phyloP scores from a whole-genome alignment of 2,888 invertebrate genomes.

The Agriotes lineatus region DNA sequence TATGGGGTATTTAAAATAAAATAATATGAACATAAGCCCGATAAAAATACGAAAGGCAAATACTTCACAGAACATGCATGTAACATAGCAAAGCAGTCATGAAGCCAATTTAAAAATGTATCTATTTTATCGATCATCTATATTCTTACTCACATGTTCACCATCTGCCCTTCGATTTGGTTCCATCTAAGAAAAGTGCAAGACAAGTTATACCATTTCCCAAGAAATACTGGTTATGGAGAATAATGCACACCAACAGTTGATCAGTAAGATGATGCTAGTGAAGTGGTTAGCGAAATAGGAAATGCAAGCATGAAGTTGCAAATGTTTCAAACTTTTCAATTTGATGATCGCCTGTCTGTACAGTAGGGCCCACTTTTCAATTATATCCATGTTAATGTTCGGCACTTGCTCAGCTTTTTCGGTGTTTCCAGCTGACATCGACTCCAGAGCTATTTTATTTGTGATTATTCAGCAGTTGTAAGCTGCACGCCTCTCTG shows the following conservation, averaged over 20 bases:
- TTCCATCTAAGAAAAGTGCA: constrained; percentile 77
- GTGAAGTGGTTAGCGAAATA: neutral
- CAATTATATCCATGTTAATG: no score
- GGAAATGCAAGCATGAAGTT: constrained; percentile 18
- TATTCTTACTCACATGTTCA: constrained; percentile 80
- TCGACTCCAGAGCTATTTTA: no score
- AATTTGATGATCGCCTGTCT: no score
- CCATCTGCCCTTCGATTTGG: constrained; percentile 84
- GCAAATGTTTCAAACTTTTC: no score
- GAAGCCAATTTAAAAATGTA: constrained; percentile 1
- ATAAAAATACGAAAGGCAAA: constrained; percentile 29
- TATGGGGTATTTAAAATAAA: neutral
- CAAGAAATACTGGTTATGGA: constrained; percentile 13
- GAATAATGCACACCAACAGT: neutral
- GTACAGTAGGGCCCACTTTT: no score
- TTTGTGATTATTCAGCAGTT: no score
- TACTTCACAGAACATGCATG: constrained; percentile 21
- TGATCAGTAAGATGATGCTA: neutral
- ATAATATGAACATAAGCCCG: neutral
- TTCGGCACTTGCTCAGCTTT: no score
- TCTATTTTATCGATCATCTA: constrained; percentile 11
- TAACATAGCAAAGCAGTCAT: constrained; percentile 17
- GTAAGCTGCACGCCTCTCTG: no score
- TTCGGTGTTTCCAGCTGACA: no score
- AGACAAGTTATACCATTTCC: constrained; percentile 37